Evolutionary conservation across 2,113 vertebrate species (phyloP), one percentile per base, ranked within the genome.

Genomic region (Chaetura pelagica): DNA sequence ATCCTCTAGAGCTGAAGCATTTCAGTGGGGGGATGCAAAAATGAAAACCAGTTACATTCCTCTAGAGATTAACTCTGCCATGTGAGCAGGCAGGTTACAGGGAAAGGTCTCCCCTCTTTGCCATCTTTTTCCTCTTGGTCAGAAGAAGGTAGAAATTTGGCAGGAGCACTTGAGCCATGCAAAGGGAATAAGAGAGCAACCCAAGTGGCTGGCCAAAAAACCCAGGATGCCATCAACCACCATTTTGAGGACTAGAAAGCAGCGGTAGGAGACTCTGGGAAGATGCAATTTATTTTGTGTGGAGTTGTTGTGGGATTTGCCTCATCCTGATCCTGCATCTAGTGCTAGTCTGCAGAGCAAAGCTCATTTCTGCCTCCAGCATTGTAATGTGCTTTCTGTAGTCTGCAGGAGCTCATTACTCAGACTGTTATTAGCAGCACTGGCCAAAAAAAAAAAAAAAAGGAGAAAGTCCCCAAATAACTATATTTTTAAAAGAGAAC

Each of bases 91-190:
- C 18, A 75, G 14, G 52, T 72, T 35, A 19, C 7, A 44, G 57
- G 16, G 71, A 15, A 71, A 59, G 1, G 0, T 30, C 4, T 13
- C 20, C 32, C 21, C 26, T 24, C 35, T 38, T 40, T 76, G 15
- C 4, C 52, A 48, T 15, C 15, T 29, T 74, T 55, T 51, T 72
- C 16, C 29, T 51, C 13, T 12, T 12, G 7, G 4, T 32, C 38
- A 57, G 49, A 52, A 68, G 34, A 79, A 13, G 19, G 6, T 59
- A 51, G 48, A 35, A 87, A 67, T 78, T 35, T 13, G 32, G 14
- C 69, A 89, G 30, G 34, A 80, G 20, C 19, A 30, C 35, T 0
- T 0, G 0, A 63, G 22, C 4, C 9, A 1, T 17, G 35, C 30
- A 48, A 10, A 48, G 71, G 35, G 8, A 64, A 23, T 14, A 18